Conservation (phyloP, 2,113 vertebrate genomes). For the Ammospiza nelsoni region DNA sequence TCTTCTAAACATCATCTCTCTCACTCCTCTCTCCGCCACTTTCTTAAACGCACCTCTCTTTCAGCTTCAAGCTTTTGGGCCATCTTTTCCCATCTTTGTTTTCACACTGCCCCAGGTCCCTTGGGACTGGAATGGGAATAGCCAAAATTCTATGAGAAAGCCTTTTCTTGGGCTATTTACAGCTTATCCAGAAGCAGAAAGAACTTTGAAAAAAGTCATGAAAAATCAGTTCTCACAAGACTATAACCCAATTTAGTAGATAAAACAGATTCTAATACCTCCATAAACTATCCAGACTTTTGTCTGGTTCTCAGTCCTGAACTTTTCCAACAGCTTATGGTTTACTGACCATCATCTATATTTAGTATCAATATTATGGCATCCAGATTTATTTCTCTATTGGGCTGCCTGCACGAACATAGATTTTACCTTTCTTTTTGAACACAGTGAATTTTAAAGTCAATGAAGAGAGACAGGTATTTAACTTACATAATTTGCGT, state of each 20-base stretch:
- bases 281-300: background rate
- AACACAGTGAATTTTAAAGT: background rate
- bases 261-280: background rate
- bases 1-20: background rate
- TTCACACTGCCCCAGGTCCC: background rate
- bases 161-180: constrained; percentile 52
- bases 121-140: constrained; percentile 12
- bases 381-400: background rate
- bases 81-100: constrained; percentile 15
- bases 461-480: background rate
- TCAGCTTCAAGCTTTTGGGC: background rate
- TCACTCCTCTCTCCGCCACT: background rate
- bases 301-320: background rate
- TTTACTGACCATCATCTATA: background rate
- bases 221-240: constrained; percentile 9
- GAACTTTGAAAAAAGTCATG: background rate
- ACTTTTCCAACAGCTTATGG: background rate
- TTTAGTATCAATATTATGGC: background rate
- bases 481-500: background rate
- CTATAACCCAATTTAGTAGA: background rate
- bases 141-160: background rate
- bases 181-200: constrained; percentile 32
- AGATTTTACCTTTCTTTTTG: background rate
- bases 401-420: background rate
- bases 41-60: background rate